Evolutionary conservation across 2,797 vertebrate species (phyloP).

Genomic region (Myripristis jacobus): DNA sequence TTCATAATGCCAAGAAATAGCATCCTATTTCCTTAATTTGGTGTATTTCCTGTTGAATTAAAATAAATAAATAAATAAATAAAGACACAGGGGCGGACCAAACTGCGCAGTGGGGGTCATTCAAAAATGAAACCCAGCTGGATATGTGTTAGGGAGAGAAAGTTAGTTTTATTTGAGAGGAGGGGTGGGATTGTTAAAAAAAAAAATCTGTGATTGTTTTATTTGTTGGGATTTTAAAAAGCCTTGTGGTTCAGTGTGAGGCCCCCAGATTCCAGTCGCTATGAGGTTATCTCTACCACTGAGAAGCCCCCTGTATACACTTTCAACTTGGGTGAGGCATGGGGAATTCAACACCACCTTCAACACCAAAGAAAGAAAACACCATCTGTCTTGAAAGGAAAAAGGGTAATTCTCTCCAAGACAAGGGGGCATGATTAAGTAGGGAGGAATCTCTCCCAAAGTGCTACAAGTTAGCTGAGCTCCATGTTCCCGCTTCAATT

Average conservation of each 20-base stretch:
- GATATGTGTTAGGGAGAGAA: too few relatives aligned
- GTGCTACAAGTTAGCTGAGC: slow-evolving; percentile 44
- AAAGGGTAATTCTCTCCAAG: slow-evolving; percentile 42
- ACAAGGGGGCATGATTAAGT: slow-evolving; percentile 47
- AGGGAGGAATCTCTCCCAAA: slow-evolving; percentile 45
- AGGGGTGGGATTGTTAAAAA: too few relatives aligned
- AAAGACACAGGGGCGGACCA: too few relatives aligned
- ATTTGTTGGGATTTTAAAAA: too few relatives aligned
- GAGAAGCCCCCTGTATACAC: not conserved
- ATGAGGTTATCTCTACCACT: not conserved
- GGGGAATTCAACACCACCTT: slow-evolving; percentile 7
- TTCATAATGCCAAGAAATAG: too few relatives aligned
- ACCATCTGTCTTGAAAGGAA: slow-evolving; percentile 45
- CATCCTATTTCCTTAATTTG: too few relatives aligned
- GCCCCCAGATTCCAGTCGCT: not conserved
- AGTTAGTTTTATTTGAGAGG: too few relatives aligned
- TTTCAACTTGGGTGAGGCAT: slow-evolving; percentile 1
- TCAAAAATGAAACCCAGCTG: too few relatives aligned
- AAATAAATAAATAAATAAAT: too few relatives aligned
- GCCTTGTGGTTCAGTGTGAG: not conserved
- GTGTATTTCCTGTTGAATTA: too few relatives aligned
- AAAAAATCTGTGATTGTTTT: too few relatives aligned
- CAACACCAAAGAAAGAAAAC: slow-evolving; percentile 23
- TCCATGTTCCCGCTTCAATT: slow-evolving; percentile 52
- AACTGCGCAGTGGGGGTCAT: too few relatives aligned